Evolutionary conservation across 2,888 invertebrate genomes (phyloP), one percentile per base, ranked within the genome.

Genomic region (Plagiodera versicolora): DNA sequence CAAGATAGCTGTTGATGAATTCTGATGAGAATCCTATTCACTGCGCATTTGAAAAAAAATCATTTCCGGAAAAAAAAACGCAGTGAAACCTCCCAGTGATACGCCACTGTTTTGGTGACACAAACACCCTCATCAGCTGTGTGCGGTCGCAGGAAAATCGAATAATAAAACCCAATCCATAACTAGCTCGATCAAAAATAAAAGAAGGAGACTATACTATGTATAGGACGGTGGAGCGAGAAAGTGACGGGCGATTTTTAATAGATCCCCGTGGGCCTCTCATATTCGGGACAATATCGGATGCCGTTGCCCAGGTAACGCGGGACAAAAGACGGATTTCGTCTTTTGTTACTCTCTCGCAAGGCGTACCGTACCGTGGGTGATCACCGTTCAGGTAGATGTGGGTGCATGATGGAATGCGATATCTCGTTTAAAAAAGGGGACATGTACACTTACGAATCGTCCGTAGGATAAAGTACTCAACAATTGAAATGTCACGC

Each of bases 351-450:
- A 72, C 71, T 70, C 64, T 70, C 39, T 39, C n/a, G 39, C 39
- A 39, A 39, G 4, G 9, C 32, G 32, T 1, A 32, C 4, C 10
- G 32, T 39, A 39, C 39, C 14, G 39, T 39, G 45, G 72, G 77
- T 77, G 77, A 77, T 79, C 75, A 77, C 77, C 76, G 78, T 74
- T 69, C 77, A 77, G 79, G 78, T 78, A 78, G 75, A 71, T 64
- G 69, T 69, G 66, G 70, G 66, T 61, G 67, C 64, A 65, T 61
- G 66, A 70, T 59, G 67, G 70, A 73, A 72, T 73, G 70, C 61
- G 68, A 67, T 66, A 46, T 55, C 50, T 58, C 11, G 16, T 35
- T 32, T 53, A n/a, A 2, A 54, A 45, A 54, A 24, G 47, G 39
- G 24, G 32, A 53, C 48, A 53, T 50, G 14, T 53, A 54, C 58